Evolutionary conservation across 1,140 invertebrate genomes (phyloP), one percentile per base, ranked within the genome.

Genomic region (Habropoda laboriosa): DNA sequence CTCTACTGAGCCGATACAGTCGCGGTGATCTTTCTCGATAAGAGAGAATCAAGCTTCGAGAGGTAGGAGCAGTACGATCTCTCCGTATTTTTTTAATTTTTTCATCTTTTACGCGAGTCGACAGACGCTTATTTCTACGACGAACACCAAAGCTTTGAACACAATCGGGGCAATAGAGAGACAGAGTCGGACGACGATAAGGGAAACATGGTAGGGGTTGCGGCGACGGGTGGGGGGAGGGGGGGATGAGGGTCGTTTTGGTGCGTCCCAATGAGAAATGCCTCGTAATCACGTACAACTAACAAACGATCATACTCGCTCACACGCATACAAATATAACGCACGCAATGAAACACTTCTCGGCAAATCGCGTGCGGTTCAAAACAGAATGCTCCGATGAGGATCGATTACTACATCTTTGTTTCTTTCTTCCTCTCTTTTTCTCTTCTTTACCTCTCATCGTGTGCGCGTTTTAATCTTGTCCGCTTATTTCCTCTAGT

Each of bases 81-180:
- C 13, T 45, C 30, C n/a, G n/a, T n/a, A n/a, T n/a, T n/a, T n/a
- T n/a, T n/a, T n/a, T n/a, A n/a, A n/a, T n/a, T n/a, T n/a, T n/a
- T 40, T 16, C 38, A 45, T 42, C 63, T 38, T 78, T 55, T 32
- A 63, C 67, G 60, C 74, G 38, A 78, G 38, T 82, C 45, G 58
- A 84, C 70, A 57, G 51, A 64, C 57, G 70, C 71, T 51, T 83
- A 74, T 45, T 80, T 57, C 73, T 73, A 55, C 51, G 45, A 66
- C 82, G 80, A 88, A 88, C 74, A 88, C 73, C 80, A 72, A 81
- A 87, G 79, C 80, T 88, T 87, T 92, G 91, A 92, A 92, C 91
- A 93, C 91, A 92, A 89, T 91, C 63, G 87, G 89, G 87, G 89
- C 86, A 87, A 89, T 87, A 88, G 76, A 79, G 79, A 87, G 80